phyloP scores from a whole-genome alignment of 2,888 invertebrate species.

The Cotesia congregata region DNA sequence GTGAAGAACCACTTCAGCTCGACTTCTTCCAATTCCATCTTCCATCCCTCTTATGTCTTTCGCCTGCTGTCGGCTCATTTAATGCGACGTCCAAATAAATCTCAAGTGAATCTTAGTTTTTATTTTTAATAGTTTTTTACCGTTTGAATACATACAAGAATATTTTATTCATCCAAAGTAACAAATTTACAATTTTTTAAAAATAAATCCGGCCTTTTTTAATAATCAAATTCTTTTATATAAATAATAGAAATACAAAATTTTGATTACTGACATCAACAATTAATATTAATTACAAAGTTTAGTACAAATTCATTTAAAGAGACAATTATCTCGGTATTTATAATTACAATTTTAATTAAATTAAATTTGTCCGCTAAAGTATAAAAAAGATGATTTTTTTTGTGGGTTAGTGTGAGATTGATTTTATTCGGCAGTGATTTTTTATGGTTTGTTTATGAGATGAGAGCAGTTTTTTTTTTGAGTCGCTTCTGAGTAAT shows the following conservation, averaged over 20 bases:
- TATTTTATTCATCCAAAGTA: constrained; percentile 71
- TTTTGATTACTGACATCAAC: not conserved
- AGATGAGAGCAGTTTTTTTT: too few relatives aligned
- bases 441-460: too few relatives aligned
- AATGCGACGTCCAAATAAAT: constrained; percentile 25
- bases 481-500: too few relatives aligned
- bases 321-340: not conserved
- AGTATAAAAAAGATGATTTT: too few relatives aligned
- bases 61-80: constrained; percentile 22
- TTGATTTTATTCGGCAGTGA: too few relatives aligned
- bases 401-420: too few relatives aligned
- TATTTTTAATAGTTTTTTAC: constrained; percentile 32
- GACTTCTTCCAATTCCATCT: constrained; percentile 21
- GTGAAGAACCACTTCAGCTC: not conserved
- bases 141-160: constrained; percentile 68
- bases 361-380: too few relatives aligned
- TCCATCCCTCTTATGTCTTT: not conserved
- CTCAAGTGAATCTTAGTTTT: constrained; percentile 22
- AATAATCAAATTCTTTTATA: not conserved
- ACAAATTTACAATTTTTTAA: constrained; percentile 70
- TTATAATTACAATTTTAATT: too few relatives aligned
- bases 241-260: not conserved
- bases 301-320: not conserved
- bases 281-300: not conserved
- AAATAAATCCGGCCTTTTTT: constrained; percentile 58